Evolutionary conservation across 2,113 vertebrate species (phyloP).

Genomic region (Hippocampus comes): DNA sequence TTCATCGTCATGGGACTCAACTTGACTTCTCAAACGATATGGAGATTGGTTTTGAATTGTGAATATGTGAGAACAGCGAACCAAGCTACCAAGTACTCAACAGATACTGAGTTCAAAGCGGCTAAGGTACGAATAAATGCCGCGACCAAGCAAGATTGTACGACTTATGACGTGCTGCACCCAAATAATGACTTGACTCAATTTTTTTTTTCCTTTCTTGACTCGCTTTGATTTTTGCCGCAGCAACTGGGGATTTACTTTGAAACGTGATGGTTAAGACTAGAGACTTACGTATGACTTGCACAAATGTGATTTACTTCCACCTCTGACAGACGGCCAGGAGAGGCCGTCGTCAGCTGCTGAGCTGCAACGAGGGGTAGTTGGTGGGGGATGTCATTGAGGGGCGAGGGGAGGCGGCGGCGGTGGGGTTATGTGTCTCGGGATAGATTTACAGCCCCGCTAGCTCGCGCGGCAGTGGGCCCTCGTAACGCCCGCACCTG

Average conservation of each 20-base stretch:
- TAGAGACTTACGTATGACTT: slow-evolving; percentile 6
- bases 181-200: too few species aligned
- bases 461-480: slow-evolving; percentile 31
- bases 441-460: slow-evolving; percentile 44
- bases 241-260: neutral
- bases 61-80: too few species aligned
- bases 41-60: too few species aligned
- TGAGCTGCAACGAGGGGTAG: slow-evolving; percentile 16
- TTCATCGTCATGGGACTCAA: neutral
- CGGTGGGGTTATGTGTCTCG: neutral
- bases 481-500: slow-evolving; percentile 51
- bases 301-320: neutral
- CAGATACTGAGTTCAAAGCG: too few species aligned
- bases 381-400: neutral
- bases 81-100: too few species aligned
- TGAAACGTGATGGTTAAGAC: slow-evolving; percentile 16
- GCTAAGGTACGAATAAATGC: too few species aligned
- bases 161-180: too few species aligned
- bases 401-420: neutral
- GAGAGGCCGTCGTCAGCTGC: slow-evolving; percentile 37
- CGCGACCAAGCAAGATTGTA: too few species aligned
- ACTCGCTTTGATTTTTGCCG: neutral
- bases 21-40: too few species aligned
- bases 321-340: slow-evolving; percentile 34
- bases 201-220: neutral